Evolutionary conservation across 2,888 invertebrate species (phyloP), one percentile per base, ranked within the genome.

Genomic region (Toxonevra muliebris): DNA sequence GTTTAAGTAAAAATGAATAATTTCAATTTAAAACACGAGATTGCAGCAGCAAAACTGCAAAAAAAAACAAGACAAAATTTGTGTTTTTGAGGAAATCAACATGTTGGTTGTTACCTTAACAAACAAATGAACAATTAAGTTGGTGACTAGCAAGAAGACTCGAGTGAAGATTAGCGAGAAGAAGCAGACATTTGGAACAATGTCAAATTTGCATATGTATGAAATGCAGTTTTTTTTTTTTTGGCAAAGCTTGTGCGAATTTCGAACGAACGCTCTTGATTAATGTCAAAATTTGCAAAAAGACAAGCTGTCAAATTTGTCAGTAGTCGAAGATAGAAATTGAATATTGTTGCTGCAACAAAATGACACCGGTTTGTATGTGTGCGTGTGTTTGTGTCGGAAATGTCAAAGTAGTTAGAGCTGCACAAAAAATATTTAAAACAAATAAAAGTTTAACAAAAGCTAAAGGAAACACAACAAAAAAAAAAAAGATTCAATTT

Each of bases 161-260:
- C 3, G 3, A 30, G 30, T 4, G 30, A 30, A 30, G 30, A 30
- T 4, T 2, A 30, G n/a, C n/a, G n/a, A 30, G 7, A 30, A 30
- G 30, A 30, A 30, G 30, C 30, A 30, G 61, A 48, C 58, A 65
- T 68, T 60, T 52, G 60, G 59, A 63, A 65, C 66, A 70, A 65
- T 63, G 70, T 54, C 53, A 61, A 67, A 69, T 72, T 72, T 69
- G 69, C 69, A 72, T 71, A 65, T 52, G 40, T 4, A 52, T 40
- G 11, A 40, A 19, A 17, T 41, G 20, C 61, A 41, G 19, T 53
- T 61, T 19, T n/a, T 20, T 30, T 57, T 41, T 8, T 15, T 40
- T 50, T 15, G 43, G 19, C 12, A 12, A 11, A 19, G 20, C 20
- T 15, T 8, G 13, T 19, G 43, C 52, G 50, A 50, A 48, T n/a